Base-by-base conservation (phyloP, 2,113 vertebrate species). In the Mormoops blainvillei region DNA sequence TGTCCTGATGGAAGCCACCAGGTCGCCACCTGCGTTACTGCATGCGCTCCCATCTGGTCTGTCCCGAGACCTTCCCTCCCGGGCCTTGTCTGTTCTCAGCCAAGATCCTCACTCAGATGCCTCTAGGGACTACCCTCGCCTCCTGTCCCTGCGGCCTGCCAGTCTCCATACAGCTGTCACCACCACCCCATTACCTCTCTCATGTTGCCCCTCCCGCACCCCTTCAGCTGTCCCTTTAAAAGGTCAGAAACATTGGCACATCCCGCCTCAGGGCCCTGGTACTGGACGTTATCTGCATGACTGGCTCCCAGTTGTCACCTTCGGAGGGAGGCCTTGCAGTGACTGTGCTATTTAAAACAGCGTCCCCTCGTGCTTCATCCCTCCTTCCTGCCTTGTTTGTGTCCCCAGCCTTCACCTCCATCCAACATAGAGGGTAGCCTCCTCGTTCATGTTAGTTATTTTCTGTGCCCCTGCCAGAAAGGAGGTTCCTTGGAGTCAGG, bases 261-360 rank as follows among this genome's bases (percentile, higher is more conserved):
- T 84, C 63, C 48, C 12, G 18, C 45, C 26, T 1, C n/a, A 50
- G 88, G 50, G 58, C 89, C 38, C 77, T 58, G 65, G 70, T 65
- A 5, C 38, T 48, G 45, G 38, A 45, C 4, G 2, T 63, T 19
- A 2, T 94, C 54, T 80, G 15, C 36, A 0, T 6, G 80, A 26
- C 82, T 52, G 38, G 31, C 52, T 58, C 45, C 48, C 76, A 61
- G 19, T 15, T 81, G 67, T 86, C 28, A 24, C 71, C 61, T 89
- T 83, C 48, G 41, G 33, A 31, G 67, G 58, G 81, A 38, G 68
- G 16, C 77, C 50, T 63, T 20, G 8, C 48, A 1, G 52, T 68
- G 68, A 82, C 61, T 48, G 0, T 36, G 88, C 36, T 90, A 3
- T 95, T 88, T 89, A 86, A 56, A 93, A 56, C 31, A 74, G 67